These are phyloP conservation scores for Pachypeltis micranthus DNA, from an alignment of 1,140 invertebrate genomes.

Conservation along the genomic window DNA sequence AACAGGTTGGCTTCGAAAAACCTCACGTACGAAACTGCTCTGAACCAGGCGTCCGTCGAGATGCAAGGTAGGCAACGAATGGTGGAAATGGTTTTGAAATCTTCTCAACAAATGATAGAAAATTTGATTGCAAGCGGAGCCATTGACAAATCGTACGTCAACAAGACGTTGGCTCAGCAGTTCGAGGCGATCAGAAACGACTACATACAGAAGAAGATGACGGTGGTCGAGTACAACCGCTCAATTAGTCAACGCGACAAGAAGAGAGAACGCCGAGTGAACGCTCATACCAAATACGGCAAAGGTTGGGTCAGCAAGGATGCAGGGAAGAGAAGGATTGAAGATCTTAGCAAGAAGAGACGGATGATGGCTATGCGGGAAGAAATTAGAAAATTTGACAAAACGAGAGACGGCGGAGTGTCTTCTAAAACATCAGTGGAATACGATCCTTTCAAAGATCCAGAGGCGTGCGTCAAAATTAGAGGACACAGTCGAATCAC, in stretches of 20 bases:
- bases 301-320: background rate
- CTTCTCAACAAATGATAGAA: background rate
- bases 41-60: background rate
- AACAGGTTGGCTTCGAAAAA: background rate
- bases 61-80: background rate
- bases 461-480: too few species aligned
- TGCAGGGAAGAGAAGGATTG: background rate
- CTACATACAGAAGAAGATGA: background rate
- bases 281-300: background rate
- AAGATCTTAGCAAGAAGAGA: background rate
- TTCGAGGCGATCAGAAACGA: background rate
- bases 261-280: background rate
- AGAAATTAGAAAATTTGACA: too few species aligned
- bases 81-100: background rate
- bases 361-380: too few species aligned
- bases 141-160: background rate
- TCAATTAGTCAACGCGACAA: background rate
- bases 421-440: too few species aligned
- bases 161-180: background rate
- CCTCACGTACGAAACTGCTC: background rate
- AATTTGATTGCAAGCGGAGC: background rate
- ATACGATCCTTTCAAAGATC: too few species aligned
- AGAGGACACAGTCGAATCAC: too few species aligned
- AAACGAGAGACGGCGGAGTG: too few species aligned
- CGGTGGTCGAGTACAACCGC: background rate